Evolutionary conservation across 2,113 vertebrate species (phyloP), one percentile per base, ranked within the genome.

Genomic region (Cheirogaleus medius): DNA sequence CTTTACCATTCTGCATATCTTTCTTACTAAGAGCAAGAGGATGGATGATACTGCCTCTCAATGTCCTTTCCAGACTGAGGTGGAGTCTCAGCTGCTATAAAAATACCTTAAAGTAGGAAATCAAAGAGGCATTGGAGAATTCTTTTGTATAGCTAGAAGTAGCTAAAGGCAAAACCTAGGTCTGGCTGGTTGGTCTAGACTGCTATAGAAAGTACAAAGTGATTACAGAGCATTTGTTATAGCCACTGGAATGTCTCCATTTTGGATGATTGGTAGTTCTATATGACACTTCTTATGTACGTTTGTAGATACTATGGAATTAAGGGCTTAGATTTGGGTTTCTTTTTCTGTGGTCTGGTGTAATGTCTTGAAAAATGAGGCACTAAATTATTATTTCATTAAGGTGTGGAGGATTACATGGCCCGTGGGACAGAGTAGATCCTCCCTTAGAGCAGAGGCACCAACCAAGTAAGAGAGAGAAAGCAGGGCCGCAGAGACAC

Each of bases 371-470:
- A 32, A 73, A 81, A 87, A 77, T 68, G 5, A 82, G 39, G 37
- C 52, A 76, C 5, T 60, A 68, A 90, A 52, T 90, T 87, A 85
- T 81, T 92, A 88, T 52, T 71, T 95, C n/a, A 82, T 91, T 82
- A 34, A 87, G 34, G 34, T 77, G 44, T 54, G 17, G 23, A 60
- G 32, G 47, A 54, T 74, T 32, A 34, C 42, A 71, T 54, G 20
- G 29, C 49, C 23, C 66, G 3, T 49, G 58, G 52, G 15, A 44
- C 2, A 76, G n/a, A 66, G 66, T 4, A 49, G 71, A 39, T 83
- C 25, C 6, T 84, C 5, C 37, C 54, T 87, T 66, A 64, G 29
- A 84, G 5, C 23, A 93, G 64, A 84, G 21, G 21, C 58, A 87
- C 8, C 34, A 49, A 94, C 9, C 47, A 60, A 29, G 49, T 7